Evolutionary conservation across 1,140 invertebrate species (phyloP), one percentile per base, ranked within the genome.

Genomic region (Bombus difficillimus): DNA sequence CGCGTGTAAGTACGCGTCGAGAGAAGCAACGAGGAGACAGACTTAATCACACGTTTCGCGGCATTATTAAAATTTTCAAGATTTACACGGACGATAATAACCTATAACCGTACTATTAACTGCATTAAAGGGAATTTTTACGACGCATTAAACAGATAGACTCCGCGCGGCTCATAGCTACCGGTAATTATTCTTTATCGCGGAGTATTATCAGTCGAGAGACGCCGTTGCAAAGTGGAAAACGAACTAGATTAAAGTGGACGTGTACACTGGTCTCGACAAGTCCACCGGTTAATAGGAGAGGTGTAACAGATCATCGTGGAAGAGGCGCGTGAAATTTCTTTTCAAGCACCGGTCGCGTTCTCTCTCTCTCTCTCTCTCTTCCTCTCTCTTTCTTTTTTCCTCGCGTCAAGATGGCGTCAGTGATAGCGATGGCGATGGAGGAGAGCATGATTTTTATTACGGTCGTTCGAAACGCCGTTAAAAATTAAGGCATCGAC

Each of bases 401-500:
- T 18, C 15, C 28, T 32, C 32, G 13, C 64, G 32, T 2, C 3
- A 25, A 37, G 32, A 37, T 15, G 66, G 8, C 18, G 18, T 25
- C 8, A 4, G 9, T 4, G 12, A 8, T 28, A 9, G 10, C 32
- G 13, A n/a, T 18, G 2, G 0, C 4, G 22, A 28, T 25, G 69
- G 41, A 2, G 28, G 15, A 9, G 13, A n/a, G 8, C 25, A 34
- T 66, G 87, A 78, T 80, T 90, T 89, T 89, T 87, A 89, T 89
- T 90, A 76, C 71, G 47, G 15, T n/a, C 39, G 76, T 47, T 76
- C 57, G 81, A 82, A 68, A 68, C 69, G 39, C 18, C 0, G 74
- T 91, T 86, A 90, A 90, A 90, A 90, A 91, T 91, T 72, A 79
- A 86, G 77, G 81, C 83, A 66, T 86, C 88, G 79, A 81, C 69